These are phyloP conservation scores for Vidua macroura DNA, from an alignment of 2,113 vertebrate genomes.

Conservation along the genomic window DNA sequence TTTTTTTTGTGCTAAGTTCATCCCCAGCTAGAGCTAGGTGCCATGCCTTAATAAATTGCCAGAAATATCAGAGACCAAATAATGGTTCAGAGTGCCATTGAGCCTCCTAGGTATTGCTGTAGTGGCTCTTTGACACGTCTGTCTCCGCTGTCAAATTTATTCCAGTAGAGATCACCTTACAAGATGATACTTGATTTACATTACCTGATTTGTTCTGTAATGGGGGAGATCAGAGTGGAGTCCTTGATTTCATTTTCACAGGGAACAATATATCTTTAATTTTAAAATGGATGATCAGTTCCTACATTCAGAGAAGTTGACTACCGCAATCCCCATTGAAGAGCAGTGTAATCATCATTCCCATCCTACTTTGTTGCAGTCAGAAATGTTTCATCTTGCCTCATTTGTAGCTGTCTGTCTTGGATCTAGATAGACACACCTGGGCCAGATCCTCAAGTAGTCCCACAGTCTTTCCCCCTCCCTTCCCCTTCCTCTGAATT, in stretches of 20 bases:
- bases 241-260: conserved; percentile 55
- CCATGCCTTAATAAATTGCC: background rate
- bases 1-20: background rate
- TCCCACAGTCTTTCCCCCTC: background rate
- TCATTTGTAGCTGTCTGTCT: conserved; percentile 2
- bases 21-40: background rate
- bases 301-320: conserved; percentile 1
- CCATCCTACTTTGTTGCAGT: background rate
- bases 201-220: conserved; percentile 42
- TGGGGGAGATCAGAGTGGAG: background rate
- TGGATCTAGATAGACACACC: background rate
- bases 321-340: background rate
- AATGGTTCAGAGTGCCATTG: background rate
- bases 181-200: conserved; percentile 33
- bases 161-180: conserved; percentile 18
- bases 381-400: conserved; percentile 20
- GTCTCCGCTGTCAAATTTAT: conserved; percentile 25
- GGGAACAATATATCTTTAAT: conserved; percentile 54
- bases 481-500: background rate
- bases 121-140: conserved; percentile 11
- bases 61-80: background rate
- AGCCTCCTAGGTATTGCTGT: background rate
- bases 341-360: background rate
- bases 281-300: conserved; percentile 25
- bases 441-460: background rate